phyloP scores from a whole-genome alignment of 2,797 vertebrate genomes.

The Mormyrus hasselquistii region DNA sequence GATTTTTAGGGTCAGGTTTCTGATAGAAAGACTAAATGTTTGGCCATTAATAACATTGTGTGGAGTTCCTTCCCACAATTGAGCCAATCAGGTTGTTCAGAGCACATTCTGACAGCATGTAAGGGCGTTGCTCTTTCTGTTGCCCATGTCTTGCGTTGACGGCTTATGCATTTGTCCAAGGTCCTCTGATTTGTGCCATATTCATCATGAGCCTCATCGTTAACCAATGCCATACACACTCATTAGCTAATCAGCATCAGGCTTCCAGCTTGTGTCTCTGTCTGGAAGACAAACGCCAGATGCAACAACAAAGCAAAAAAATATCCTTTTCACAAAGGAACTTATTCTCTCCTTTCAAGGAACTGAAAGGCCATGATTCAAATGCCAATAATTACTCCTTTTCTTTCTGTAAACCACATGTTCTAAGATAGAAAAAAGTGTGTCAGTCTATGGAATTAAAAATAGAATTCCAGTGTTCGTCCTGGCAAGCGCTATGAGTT shows the following conservation, averaged over 20 bases:
- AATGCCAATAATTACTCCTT: conserved; percentile 51
- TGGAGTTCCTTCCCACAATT: not conserved
- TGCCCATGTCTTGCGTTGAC: not conserved
- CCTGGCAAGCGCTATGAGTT: conserved; percentile 17
- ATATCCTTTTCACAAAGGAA: conserved; percentile 56
- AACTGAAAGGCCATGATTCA: conserved; percentile 39
- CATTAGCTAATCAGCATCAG: conserved; percentile 39
- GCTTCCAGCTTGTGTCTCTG: conserved; percentile 52
- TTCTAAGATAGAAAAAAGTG: conserved; percentile 38
- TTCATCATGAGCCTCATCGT: not conserved
- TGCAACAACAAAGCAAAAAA: conserved; percentile 43
- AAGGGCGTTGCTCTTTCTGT: not conserved
- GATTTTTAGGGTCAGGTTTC: not conserved
- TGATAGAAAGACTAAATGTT: not conserved
- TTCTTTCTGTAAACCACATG: conserved; percentile 52
- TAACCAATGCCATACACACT: conserved; percentile 35
- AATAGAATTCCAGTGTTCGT: conserved; percentile 38
- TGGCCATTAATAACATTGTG: too few species aligned
- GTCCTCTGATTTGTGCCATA: not conserved
- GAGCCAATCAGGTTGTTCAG: not conserved
- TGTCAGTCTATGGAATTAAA: conserved; percentile 20
- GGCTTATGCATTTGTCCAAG: not conserved
- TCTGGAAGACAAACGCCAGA: conserved; percentile 46
- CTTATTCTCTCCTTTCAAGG: conserved; percentile 59
- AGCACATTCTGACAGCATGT: not conserved